Conservation (phyloP, 2,113 vertebrate species). For the Nettapus auritus region DNA sequence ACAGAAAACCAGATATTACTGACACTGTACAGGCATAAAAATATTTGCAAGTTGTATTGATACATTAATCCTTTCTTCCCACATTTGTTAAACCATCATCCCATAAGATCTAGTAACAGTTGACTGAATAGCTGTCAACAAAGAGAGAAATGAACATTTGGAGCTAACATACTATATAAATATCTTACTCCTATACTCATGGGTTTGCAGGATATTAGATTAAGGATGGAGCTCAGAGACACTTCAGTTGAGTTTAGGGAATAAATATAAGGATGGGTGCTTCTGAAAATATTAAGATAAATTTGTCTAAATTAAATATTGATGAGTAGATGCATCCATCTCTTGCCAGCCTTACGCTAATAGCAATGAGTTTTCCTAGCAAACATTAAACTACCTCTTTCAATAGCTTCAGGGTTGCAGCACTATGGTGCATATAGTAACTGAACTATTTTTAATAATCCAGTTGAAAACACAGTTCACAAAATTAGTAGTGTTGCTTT, state of each 20-base stretch:
- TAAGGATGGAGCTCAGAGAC: neutral
- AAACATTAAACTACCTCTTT: neutral
- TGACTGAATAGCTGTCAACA: neutral
- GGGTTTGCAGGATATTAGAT: neutral
- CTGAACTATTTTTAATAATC: constrained; percentile 23
- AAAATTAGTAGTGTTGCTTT: constrained; percentile 7
- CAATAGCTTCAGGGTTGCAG: neutral
- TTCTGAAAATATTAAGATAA: constrained; percentile 13
- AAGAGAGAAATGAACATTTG: neutral
- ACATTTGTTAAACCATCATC: neutral
- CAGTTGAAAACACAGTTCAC: constrained; percentile 19
- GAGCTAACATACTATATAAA: neutral
- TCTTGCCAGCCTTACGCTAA: neutral
- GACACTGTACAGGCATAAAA: neutral
- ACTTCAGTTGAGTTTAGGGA: neutral
- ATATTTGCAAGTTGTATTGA: neutral
- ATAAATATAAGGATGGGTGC: constrained; percentile 6
- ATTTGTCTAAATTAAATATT: constrained; percentile 42
- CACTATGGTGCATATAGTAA: neutral
- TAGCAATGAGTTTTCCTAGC: neutral
- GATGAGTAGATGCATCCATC: constrained; percentile 5
- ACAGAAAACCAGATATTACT: neutral
- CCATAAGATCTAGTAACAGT: neutral
- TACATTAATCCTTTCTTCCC: neutral
- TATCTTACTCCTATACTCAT: neutral